phyloP scores from a whole-genome alignment of 2,888 invertebrate genomes.

The Amblyjoppa fuscipennis region DNA sequence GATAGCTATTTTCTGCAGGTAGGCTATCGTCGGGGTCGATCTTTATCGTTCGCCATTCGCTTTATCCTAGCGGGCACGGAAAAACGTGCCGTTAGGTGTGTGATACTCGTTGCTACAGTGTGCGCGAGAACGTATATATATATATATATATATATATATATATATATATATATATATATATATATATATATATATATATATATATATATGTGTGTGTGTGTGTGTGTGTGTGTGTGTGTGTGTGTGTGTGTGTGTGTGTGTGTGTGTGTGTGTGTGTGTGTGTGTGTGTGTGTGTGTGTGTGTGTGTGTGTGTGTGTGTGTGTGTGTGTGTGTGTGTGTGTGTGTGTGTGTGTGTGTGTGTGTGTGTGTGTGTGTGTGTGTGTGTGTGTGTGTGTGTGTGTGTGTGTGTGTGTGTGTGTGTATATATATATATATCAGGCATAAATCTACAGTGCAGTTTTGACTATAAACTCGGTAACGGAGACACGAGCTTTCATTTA shows the following conservation, averaged over 20 bases:
- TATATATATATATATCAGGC: background rate
- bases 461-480: background rate
- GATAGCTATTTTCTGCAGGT: slow-evolving; percentile 6
- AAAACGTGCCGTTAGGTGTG: background rate
- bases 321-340: too few species aligned
- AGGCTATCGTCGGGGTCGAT: slow-evolving; percentile 11
- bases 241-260: too few species aligned
- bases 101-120: background rate
- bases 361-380: too few species aligned
- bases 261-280: too few species aligned
- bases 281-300: too few species aligned
- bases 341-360: too few species aligned
- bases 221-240: too few species aligned
- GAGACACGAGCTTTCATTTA: slow-evolving; percentile 20
- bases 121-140: background rate
- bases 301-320: too few species aligned
- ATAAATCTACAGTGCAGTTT: background rate
- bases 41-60: slow-evolving; percentile 15
- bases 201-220: too few species aligned
- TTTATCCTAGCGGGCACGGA: background rate
- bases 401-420: too few species aligned
- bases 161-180: background rate
- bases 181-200: background rate
- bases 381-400: too few species aligned
- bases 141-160: background rate